These are phyloP conservation scores for Bombus cullumanus DNA, from an alignment of 1,140 invertebrate genomes.

Conservation along the genomic window DNA sequence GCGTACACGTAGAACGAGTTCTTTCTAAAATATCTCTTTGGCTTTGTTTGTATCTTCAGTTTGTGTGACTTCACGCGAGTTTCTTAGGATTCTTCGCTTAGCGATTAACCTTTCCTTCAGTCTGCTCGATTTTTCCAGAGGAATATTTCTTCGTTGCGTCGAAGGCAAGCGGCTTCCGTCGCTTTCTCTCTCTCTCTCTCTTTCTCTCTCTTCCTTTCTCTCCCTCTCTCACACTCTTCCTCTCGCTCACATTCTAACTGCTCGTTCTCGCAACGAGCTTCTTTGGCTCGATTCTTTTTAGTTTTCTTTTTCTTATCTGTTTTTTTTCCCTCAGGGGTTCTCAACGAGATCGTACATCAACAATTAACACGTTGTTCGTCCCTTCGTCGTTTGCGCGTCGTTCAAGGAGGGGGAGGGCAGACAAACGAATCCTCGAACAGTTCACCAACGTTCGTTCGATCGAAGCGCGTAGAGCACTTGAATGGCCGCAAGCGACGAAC, in stretches of 20 bases:
- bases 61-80: too few relatives aligned
- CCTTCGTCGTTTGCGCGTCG: constrained; percentile 37
- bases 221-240: not conserved
- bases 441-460: constrained; percentile 4
- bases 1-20: not conserved
- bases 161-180: constrained; percentile 24
- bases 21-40: constrained; percentile 17
- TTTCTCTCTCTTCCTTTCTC: constrained; percentile 1
- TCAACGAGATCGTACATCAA: constrained; percentile 61
- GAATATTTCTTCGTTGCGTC: not conserved
- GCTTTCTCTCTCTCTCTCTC: not conserved
- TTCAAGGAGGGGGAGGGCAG: not conserved
- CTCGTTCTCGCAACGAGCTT: constrained; percentile 20
- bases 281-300: not conserved
- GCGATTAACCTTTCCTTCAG: too few relatives aligned
- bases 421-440: not conserved
- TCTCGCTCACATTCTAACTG: constrained; percentile 12
- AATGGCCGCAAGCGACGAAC: not conserved
- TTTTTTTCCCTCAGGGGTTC: constrained; percentile 33
- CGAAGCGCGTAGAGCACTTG: constrained; percentile 7
- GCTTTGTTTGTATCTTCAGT: not conserved
- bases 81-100: too few relatives aligned
- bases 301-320: not conserved
- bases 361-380: constrained; percentile 63
- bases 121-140: not conserved